Conservation (phyloP, 2,888 invertebrate genomes). For the Sphaerophoria taeniata region DNA sequence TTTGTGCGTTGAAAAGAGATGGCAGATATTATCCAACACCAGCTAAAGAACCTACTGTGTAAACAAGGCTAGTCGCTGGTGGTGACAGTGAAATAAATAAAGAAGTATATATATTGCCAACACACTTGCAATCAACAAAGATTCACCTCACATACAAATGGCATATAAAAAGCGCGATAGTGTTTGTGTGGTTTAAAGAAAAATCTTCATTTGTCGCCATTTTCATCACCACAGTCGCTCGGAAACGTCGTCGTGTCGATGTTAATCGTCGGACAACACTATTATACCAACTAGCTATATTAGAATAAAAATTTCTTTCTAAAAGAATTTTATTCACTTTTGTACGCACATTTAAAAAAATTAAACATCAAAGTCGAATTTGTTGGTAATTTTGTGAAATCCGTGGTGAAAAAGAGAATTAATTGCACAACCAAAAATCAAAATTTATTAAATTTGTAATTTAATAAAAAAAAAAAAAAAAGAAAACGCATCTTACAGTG, state of each 20-base stretch:
- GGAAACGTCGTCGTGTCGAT: slow-evolving; percentile 79
- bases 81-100: slow-evolving; percentile 48
- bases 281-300: slow-evolving; percentile 23
- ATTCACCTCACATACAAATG: not conserved
- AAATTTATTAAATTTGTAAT: not conserved
- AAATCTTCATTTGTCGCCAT: slow-evolving; percentile 77
- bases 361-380: not conserved
- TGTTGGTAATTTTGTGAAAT: not conserved
- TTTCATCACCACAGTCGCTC: slow-evolving; percentile 79
- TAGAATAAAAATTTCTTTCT: slow-evolving; percentile 47
- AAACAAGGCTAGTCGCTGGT: slow-evolving; percentile 16
- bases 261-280: slow-evolving; percentile 75
- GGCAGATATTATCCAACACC: slow-evolving; percentile 35
- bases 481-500: slow-evolving; percentile 41
- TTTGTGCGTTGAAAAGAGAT: slow-evolving; percentile 50
- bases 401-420: not conserved
- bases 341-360: slow-evolving; percentile 29
- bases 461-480: not conserved
- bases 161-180: not conserved
- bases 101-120: slow-evolving; percentile 5
- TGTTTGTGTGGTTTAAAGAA: slow-evolving; percentile 56
- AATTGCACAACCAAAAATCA: slow-evolving; percentile 15
- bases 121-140: not conserved
- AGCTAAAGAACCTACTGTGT: slow-evolving; percentile 39
- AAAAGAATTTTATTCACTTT: slow-evolving; percentile 19